Conservation (phyloP, 1,140 invertebrate species). For the Dendrolimus kikuchii region DNA sequence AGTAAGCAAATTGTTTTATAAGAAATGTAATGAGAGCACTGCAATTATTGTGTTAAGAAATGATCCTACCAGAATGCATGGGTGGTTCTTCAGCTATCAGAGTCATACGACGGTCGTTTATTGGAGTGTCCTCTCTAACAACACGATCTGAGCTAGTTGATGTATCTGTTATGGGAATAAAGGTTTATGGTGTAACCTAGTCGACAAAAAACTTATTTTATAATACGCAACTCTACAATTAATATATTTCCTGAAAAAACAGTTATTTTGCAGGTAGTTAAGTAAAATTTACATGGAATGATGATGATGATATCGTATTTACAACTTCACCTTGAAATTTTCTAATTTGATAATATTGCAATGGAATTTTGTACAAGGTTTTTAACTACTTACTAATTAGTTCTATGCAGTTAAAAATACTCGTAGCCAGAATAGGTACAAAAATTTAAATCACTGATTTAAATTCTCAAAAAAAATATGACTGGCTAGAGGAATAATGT, state of each 20-base stretch:
- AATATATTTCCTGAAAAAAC: too few relatives aligned
- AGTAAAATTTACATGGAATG: too few relatives aligned
- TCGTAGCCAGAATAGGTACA: too few relatives aligned
- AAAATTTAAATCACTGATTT: too few relatives aligned
- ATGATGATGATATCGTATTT: too few relatives aligned
- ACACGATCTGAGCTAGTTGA: conserved; percentile 30
- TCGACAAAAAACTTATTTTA: background rate
- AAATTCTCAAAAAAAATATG: too few relatives aligned
- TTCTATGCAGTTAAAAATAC: too few relatives aligned
- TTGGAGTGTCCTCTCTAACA: conserved; percentile 39
- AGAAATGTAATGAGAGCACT: background rate
- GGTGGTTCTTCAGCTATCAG: conserved; percentile 34
- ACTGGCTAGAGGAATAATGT: too few relatives aligned
- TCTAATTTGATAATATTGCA: too few relatives aligned
- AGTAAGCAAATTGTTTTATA: conserved; percentile 10
- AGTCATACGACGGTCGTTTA: conserved; percentile 50
- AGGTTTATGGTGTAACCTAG: background rate
- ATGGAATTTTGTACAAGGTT: background rate
- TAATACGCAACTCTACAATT: too few relatives aligned
- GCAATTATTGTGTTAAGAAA: conserved; percentile 2
- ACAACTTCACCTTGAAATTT: too few relatives aligned
- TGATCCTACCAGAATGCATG: conserved; percentile 19
- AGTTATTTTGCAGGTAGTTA: too few relatives aligned
- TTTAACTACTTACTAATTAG: background rate
- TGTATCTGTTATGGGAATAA: conserved; percentile 40